phyloP scores from a whole-genome alignment of 2,797 vertebrate genomes.

The Leucoraja ocellata region DNA sequence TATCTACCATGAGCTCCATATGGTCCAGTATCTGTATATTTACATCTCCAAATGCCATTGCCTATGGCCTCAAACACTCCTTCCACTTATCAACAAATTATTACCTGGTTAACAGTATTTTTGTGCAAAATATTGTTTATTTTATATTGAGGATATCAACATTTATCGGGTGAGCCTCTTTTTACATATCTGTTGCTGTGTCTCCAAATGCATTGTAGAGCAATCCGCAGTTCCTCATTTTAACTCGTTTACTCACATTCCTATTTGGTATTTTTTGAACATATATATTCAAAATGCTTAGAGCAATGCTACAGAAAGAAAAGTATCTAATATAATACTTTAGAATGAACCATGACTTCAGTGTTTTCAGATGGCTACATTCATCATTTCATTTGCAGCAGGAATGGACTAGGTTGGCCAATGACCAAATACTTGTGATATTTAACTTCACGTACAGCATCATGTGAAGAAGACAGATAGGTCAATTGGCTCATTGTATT shows the following conservation, averaged over 20 bases:
- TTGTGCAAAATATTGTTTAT: not conserved
- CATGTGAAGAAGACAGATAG: not conserved
- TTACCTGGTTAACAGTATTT: not conserved
- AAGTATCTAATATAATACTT: not conserved
- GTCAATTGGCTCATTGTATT: not conserved
- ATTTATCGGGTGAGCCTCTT: not conserved
- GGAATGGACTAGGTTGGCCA: not conserved
- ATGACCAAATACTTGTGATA: not conserved
- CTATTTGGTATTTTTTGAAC: not conserved
- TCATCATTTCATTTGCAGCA: not conserved
- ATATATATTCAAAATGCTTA: not conserved
- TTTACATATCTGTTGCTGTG: not conserved
- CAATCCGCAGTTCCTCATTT: not conserved
- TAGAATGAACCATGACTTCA: not conserved
- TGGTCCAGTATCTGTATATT: not conserved
- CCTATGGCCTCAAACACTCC: not conserved
- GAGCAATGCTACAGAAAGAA: not conserved
- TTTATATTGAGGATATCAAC: not conserved
- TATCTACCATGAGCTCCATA: not conserved
- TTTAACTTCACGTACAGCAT: not conserved
- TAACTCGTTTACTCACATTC: not conserved
- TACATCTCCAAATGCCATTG: not conserved
- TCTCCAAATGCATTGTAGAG: not conserved
- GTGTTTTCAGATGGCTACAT: not conserved
- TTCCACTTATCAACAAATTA: not conserved